Percentiles rank a stretch among this genome's conserved stretches.
Evolutionary conservation across 2,888 invertebrate species (phyloP).

Genomic region (Nomada fabriciana): DNA sequence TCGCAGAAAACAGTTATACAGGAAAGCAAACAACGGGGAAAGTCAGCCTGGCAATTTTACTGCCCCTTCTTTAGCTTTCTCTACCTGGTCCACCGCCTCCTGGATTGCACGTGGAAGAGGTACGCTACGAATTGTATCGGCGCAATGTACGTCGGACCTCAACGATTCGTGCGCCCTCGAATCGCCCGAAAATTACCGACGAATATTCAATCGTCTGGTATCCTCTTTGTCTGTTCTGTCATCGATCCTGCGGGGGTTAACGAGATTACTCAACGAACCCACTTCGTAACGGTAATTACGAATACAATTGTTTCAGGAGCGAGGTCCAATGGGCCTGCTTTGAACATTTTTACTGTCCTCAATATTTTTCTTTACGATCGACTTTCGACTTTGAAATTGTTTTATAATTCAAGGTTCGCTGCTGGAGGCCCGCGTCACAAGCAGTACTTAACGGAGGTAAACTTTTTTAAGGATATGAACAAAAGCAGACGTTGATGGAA

Average conservation of each 20-base stretch:
- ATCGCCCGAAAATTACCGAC: neutral
- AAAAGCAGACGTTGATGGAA: neutral
- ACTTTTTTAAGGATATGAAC: neutral
- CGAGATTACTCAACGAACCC: conserved; percentile 21
- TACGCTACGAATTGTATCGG: neutral
- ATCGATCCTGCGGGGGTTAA: conserved; percentile 17
- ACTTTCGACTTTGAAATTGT: too few relatives aligned
- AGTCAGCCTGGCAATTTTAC: conserved; percentile 31
- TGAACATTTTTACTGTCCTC: neutral
- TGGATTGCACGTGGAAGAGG: conserved; percentile 45
- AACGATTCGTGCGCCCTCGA: neutral
- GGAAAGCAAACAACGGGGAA: conserved; percentile 37
- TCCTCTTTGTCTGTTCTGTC: neutral
- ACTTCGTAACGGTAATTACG: neutral
- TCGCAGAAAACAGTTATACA: conserved; percentile 48
- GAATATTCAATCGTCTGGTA: conserved; percentile 12
- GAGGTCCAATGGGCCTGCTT: neutral
- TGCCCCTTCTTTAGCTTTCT: neutral
- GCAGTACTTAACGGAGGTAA: too few relatives aligned
- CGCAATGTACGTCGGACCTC: neutral
- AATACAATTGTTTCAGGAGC: neutral
- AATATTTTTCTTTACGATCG: too few relatives aligned
- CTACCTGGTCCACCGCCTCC: conserved; percentile 30
- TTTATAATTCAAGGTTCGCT: too few relatives aligned
- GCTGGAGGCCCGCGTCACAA: too few relatives aligned